These are phyloP conservation scores for Pseudomyrmex pallidus DNA, from an alignment of 1,140 invertebrate species.

Conservation along the genomic window DNA sequence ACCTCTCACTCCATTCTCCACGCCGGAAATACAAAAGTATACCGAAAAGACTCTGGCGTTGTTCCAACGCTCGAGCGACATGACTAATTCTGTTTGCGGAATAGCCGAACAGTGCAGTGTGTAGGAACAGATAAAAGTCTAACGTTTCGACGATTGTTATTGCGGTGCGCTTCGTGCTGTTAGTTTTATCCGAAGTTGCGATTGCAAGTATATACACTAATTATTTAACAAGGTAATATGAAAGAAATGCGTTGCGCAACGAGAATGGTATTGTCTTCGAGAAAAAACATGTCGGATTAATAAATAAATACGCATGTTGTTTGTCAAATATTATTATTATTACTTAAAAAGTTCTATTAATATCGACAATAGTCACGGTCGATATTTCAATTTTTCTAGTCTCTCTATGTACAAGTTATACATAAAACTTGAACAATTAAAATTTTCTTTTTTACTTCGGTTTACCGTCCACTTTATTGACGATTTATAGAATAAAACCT, in stretches of 20 bases:
- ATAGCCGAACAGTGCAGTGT: constrained; percentile 20
- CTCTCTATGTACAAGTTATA: constrained; percentile 10
- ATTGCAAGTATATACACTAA: background rate
- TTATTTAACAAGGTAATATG: background rate
- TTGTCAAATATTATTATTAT: constrained; percentile 52
- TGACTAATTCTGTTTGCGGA: constrained; percentile 55
- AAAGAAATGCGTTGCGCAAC: constrained; percentile 7
- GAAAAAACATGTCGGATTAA: background rate
- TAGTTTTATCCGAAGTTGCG: constrained; percentile 7
- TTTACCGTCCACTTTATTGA: background rate
- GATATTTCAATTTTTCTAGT: constrained; percentile 11
- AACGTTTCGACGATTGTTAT: constrained; percentile 59
- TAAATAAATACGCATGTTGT: constrained; percentile 26
- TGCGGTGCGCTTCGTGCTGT: constrained; percentile 9
- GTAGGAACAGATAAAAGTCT: constrained; percentile 33
- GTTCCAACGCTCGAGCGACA: constrained; percentile 65
- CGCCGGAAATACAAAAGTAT: constrained; percentile 71
- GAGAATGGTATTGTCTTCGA: background rate
- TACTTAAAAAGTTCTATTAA: constrained; percentile 7
- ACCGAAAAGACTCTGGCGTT: constrained; percentile 64
- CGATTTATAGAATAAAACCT: background rate
- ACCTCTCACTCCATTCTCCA: constrained; percentile 28
- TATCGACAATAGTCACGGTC: constrained; percentile 20
- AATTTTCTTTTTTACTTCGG: background rate
- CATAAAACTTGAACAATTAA: constrained; percentile 7